phyloP scores from a whole-genome alignment of 2,888 invertebrate genomes.

The Philhelius pedissequus region DNA sequence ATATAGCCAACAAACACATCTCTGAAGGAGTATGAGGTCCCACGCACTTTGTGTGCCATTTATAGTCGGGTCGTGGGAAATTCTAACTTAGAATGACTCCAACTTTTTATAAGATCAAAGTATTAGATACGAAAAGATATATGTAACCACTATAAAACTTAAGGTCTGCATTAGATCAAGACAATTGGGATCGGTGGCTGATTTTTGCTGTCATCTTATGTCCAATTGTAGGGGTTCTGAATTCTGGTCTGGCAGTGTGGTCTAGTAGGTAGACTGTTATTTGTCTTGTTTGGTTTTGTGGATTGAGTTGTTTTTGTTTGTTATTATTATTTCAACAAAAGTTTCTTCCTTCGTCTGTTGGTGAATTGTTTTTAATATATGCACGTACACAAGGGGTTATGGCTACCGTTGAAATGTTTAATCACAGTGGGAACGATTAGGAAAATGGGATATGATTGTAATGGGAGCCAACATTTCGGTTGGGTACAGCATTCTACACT shows the following conservation, averaged over 20 bases:
- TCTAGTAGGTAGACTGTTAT: constrained; percentile 22
- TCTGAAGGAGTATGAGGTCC: constrained; percentile 13
- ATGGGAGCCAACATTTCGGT: no score
- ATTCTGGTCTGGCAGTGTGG: no score
- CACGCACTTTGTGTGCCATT: neutral
- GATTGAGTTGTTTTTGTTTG: constrained; percentile 19
- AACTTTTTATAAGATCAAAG: constrained; percentile 32
- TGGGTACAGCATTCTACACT: no score
- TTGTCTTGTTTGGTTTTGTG: constrained; percentile 49
- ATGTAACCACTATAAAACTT: neutral
- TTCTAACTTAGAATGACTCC: constrained; percentile 49
- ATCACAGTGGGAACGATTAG: no score
- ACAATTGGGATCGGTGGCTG: neutral
- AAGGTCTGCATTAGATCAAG: constrained; percentile 27
- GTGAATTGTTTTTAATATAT: no score
- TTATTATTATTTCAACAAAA: constrained; percentile 1
- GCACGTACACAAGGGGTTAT: no score
- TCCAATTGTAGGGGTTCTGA: neutral
- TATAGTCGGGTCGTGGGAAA: neutral
- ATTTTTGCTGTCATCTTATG: neutral
- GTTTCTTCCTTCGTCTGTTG: constrained; percentile 2
- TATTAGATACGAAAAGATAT: constrained; percentile 46
- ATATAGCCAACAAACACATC: neutral
- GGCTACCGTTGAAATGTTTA: no score
- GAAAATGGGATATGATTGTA: no score